Base-by-base conservation (phyloP, 2,797 vertebrate species). In the Telmatherina bonti region DNA sequence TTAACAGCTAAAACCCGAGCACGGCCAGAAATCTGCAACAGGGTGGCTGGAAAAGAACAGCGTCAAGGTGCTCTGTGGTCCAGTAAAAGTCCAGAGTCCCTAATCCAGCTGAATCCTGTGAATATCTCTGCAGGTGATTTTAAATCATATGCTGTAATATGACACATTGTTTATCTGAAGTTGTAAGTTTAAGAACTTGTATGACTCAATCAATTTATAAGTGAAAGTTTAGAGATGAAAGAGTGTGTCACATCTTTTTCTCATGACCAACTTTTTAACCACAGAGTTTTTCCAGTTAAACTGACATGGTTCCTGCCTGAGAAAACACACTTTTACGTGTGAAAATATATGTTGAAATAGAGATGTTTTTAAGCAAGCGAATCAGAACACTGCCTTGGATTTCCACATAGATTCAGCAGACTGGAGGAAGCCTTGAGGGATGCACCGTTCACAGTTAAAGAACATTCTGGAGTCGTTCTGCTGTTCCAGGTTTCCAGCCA, bases 401-500 rank as follows among this genome's bases (percentile, higher is more conserved):
- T 31, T 62, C 11, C 26, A 35, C 15, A n/a, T 29, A 24, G 20
- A 11, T 45, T 45, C n/a, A 45, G 30, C 59, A 24, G 36, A 5
- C 43, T 20, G 9, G 62, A 20, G n/a, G 60, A 62, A 63, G 38
- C 75, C 68, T 53, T 53, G 51, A 59, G 70, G 58, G 31, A 74
- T 56, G 1, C 20, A 29, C 61, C 80, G 67, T 72, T 65, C 54
- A 45, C 58, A 49, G 53, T 59, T 74, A 27, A 63, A 62, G 70
- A 82, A 83, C 75, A 69, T 79, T 76, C 41, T 69, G 18, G 59
- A 82, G 67, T 62, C 79, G 79, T 65, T 75, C 53, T 13, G 22
- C 58, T 62, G 60, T 47, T 88, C 76, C 74, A 73, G 68, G 67
- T 83, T 77, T 80, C 64, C 83, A 84, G 77, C 68, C 72, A 79